Conservation (phyloP, 1,140 invertebrate genomes). For the Hypothenemus hampei region DNA sequence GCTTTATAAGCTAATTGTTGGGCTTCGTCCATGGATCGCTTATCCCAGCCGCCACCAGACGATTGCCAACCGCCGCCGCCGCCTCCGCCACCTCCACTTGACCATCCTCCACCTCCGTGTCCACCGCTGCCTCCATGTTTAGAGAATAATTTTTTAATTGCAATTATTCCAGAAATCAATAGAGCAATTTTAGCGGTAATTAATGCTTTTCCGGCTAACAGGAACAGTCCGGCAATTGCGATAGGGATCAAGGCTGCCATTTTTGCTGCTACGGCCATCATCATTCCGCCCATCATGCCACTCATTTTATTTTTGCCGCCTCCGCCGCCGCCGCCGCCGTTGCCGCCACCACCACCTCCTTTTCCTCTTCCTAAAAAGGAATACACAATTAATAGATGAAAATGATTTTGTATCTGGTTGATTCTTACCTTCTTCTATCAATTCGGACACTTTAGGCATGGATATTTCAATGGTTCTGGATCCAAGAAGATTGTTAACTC, state of each 20-base stretch:
- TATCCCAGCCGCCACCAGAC: slow-evolving; percentile 51
- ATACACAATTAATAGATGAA: slow-evolving; percentile 17
- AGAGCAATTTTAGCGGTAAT: slow-evolving; percentile 75
- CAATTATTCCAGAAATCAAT: slow-evolving; percentile 69
- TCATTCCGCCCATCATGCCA: slow-evolving; percentile 79
- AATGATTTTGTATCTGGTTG: slow-evolving; percentile 12
- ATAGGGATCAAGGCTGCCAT: slow-evolving; percentile 67
- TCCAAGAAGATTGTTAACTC: slow-evolving; percentile 64
- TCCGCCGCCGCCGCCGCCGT: slow-evolving; percentile 14
- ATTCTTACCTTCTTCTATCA: slow-evolving; percentile 64
- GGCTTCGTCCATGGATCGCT: slow-evolving; percentile 51
- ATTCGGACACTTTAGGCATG: slow-evolving; percentile 59
- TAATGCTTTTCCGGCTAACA: slow-evolving; percentile 70
- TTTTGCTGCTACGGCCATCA: slow-evolving; percentile 73
- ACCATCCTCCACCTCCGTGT: slow-evolving; percentile 56
- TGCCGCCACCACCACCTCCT: slow-evolving; percentile 28
- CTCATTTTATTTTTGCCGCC: slow-evolving; percentile 57
- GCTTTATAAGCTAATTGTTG: slow-evolving; percentile 65
- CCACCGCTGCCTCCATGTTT: slow-evolving; percentile 57
- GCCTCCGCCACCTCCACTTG: slow-evolving; percentile 55
- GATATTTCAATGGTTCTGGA: slow-evolving; percentile 69
- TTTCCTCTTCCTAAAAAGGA: slow-evolving; percentile 55
- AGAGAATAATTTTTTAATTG: slow-evolving; percentile 68
- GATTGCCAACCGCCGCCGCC: slow-evolving; percentile 47
- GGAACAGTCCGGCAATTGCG: slow-evolving; percentile 67